Percentiles rank a stretch among this genome's conserved stretches.
phyloP scores from a whole-genome alignment of 2,113 vertebrate species.

The Scalopus aquaticus region DNA sequence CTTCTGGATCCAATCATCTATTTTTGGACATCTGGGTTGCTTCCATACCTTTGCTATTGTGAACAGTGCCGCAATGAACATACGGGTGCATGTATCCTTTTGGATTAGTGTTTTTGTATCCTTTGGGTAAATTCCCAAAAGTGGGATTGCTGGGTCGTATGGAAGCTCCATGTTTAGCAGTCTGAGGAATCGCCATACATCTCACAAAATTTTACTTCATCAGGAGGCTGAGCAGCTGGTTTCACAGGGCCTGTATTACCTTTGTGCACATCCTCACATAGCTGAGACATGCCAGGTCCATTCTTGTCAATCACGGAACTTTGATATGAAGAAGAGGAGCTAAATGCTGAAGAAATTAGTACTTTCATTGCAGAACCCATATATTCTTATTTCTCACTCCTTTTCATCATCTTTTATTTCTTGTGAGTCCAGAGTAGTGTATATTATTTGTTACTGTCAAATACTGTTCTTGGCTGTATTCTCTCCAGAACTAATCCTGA shows the following conservation, averaged over 20 bases:
- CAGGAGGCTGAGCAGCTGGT: neutral
- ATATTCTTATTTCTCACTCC: neutral
- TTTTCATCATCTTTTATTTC: slow-evolving; percentile 23
- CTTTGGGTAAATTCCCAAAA: no score
- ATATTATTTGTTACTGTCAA: slow-evolving; percentile 10
- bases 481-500: neutral
- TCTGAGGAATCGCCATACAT: no score
- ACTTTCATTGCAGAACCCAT: neutral
- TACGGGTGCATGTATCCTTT: no score
- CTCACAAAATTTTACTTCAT: neutral
- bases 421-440: neutral
- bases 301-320: neutral
- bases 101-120: no score
- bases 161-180: no score
- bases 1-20: no score
- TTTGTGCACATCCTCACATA: neutral
- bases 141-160: no score
- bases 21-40: no score
- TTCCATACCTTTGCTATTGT: no score
- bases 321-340: neutral
- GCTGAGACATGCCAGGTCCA: neutral
- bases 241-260: neutral
- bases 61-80: no score
- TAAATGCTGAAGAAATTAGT: neutral
- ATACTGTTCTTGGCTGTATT: neutral